Evolutionary conservation across 1,140 invertebrate species (phyloP), one percentile per base, ranked within the genome.

Genomic region (Thereuonema tuberculata): DNA sequence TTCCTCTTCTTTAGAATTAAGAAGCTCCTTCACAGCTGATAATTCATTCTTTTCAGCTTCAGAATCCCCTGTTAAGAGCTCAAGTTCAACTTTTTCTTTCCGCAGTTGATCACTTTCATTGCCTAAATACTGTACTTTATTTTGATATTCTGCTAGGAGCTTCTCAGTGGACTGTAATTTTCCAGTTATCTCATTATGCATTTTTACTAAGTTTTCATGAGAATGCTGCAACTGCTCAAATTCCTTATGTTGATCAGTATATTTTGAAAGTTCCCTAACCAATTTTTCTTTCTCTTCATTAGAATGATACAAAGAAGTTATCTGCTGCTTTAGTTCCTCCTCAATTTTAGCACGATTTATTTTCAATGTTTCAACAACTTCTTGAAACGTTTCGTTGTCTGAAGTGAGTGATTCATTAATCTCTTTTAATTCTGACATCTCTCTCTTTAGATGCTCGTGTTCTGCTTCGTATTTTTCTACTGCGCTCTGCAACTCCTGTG

Each of bases 61-160:
- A n/a, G n/a, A n/a, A n/a, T n/a, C n/a, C n/a, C n/a, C n/a, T n/a
- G n/a, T n/a, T n/a, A n/a, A n/a, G n/a, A 57, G 25, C 23, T 58
- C 57, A 20, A 58, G 48, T 21, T 48, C 23, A 5, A 49, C 21
- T 49, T 58, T 58, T 48, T 58, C 57, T 49, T 49, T 17, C 5
- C 43, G 5, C 20, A 58, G 26, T 5, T 3, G 3, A 14, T 47
- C 43, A 48, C 15, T 47, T 55, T 25, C 3, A 3, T 5, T 12
- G 12, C 27, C 12, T 17, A 55, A n/a, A 27, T 28, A 14, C 25
- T 26, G 14, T 9, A 50, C 55, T 5, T 9, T 27, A 31, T 43
- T 3, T 12, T 56, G 5, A 5, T 3, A 2, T 9, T 56, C 21
- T 9, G 2, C 55, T 31, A 56, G 2, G 14, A 17, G 2, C 23